Evolutionary conservation across 1,140 invertebrate genomes (phyloP), one percentile per base, ranked within the genome.

Genomic region (Camponotus floridanus): DNA sequence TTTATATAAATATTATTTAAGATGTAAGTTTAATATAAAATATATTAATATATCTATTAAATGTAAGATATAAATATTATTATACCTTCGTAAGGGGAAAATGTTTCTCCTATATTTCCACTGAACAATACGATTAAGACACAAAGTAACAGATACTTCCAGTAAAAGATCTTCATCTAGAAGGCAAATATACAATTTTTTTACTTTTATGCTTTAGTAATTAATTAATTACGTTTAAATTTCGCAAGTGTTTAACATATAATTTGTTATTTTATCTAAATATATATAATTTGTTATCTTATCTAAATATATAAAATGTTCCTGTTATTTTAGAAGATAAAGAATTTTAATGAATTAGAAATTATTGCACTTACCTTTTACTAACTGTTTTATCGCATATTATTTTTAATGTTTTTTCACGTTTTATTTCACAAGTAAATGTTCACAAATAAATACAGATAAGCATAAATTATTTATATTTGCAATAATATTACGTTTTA

Each of bases 61-160:
- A 64, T 65, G 42, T 21, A 31, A 42, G 33, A n/a, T 51, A 18
- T 42, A 42, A 5, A 70, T 26, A 26, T 26, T 26, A 73, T 83
- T 83, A 83, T 83, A 83, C 79, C 79, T 73, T 74, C 15, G 4
- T 83, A 3, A 33, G n/a, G 21, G 1, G 26, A 7, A 36, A 42
- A 74, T 9, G 36, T 48, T 1, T 45, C n/a, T 21, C 55, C 68
- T 64, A 8, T 26, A 13, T 61, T 80, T 57, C 48, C 39, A 8
- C 55, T 8, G n/a, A 61, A 3, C 18, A 73, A 15, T 36, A 18
- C 5, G 26, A 83, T 18, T 36, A 83, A 5, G 2, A 8, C 31
- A 18, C 13, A 83, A 48, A 74, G 8, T 7, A 83, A 73, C 1
- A 83, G 11, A 73, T 73, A 8, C 13, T 74, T n/a, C 13, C 68